Percentiles rank a stretch among this genome's conserved stretches.
These are phyloP conservation scores for Hemithea aestivaria DNA, from an alignment of 2,888 invertebrate genomes.

Conservation along the genomic window DNA sequence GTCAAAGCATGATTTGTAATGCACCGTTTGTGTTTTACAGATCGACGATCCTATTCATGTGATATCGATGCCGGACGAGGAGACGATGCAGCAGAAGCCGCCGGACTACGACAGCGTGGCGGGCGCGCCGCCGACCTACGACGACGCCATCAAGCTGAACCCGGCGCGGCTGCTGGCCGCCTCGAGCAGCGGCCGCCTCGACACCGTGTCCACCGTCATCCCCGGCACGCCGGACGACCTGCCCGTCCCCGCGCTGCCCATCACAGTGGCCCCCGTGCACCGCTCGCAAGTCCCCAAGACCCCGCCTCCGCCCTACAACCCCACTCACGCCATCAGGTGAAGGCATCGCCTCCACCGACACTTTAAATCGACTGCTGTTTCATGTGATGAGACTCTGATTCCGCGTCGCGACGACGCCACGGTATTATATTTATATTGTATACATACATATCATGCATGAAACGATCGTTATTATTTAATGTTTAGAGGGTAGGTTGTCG, in stretches of 20 bases:
- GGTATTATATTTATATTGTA: conserved; percentile 62
- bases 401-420: conserved; percentile 46
- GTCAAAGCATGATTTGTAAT: conserved; percentile 14
- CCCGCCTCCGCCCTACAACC: conserved; percentile 73
- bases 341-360: conserved; percentile 44
- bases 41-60: conserved; percentile 83
- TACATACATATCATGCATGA: conserved; percentile 63
- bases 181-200: conserved; percentile 52
- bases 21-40: conserved; percentile 55
- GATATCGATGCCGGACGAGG: conserved; percentile 80
- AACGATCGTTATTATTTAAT: conserved; percentile 52
- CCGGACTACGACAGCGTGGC: conserved; percentile 86
- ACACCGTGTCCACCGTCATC: conserved; percentile 45
- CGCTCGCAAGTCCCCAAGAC: conserved; percentile 67
- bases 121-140: conserved; percentile 84
- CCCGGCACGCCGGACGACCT: conserved; percentile 55
- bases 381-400: conserved; percentile 66
- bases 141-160: conserved; percentile 85
- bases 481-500: conserved; percentile 48
- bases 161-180: conserved; percentile 77
- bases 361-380: conserved; percentile 75
- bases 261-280: conserved; percentile 52
- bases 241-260: conserved; percentile 29
- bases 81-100: conserved; percentile 82
- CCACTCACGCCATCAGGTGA: conserved; percentile 74